phyloP scores from a whole-genome alignment of 2,113 vertebrate genomes.

The Corydoras maculifer region DNA sequence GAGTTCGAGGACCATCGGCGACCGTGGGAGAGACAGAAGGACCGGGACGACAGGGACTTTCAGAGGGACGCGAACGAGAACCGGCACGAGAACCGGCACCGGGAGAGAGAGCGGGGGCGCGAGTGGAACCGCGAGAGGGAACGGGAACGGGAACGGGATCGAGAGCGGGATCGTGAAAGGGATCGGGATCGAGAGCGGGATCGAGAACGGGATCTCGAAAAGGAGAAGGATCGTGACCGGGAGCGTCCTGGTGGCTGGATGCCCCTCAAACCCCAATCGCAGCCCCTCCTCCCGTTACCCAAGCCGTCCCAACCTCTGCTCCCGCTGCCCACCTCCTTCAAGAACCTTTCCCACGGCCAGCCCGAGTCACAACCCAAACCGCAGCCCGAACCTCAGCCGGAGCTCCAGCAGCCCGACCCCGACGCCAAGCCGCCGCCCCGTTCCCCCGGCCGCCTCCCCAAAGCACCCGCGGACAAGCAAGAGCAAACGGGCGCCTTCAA shows the following conservation, averaged over 20 bases:
- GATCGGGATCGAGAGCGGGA: constrained; percentile 49
- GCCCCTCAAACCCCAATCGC: constrained; percentile 48
- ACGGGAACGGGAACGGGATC: constrained; percentile 30
- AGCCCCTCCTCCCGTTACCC: constrained; percentile 49
- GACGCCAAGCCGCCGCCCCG: constrained; percentile 12
- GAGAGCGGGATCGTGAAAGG: constrained; percentile 43
- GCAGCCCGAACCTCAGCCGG: constrained; percentile 33
- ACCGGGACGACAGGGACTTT: constrained; percentile 93
- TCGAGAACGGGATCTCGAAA: constrained; percentile 10
- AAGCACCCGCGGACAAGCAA: not conserved
- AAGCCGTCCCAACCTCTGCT: constrained; percentile 49
- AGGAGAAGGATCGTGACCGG: not conserved
- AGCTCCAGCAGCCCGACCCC: constrained; percentile 4
- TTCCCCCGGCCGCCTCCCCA: constrained; percentile 4
- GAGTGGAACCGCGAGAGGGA: constrained; percentile 51
- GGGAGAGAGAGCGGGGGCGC: constrained; percentile 50
- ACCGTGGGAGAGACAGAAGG: constrained; percentile 92
- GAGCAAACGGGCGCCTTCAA: constrained; percentile 70
- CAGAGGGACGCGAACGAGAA: constrained; percentile 89
- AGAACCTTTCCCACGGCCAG: constrained; percentile 37
- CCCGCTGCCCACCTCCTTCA: constrained; percentile 44
- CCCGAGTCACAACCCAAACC: constrained; percentile 16
- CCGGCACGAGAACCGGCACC: constrained; percentile 61
- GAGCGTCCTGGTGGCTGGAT: constrained; percentile 58
- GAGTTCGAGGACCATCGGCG: constrained; percentile 94